Evolutionary conservation across 2,888 invertebrate species (phyloP).

Genomic region (Petrophora chlorosata): DNA sequence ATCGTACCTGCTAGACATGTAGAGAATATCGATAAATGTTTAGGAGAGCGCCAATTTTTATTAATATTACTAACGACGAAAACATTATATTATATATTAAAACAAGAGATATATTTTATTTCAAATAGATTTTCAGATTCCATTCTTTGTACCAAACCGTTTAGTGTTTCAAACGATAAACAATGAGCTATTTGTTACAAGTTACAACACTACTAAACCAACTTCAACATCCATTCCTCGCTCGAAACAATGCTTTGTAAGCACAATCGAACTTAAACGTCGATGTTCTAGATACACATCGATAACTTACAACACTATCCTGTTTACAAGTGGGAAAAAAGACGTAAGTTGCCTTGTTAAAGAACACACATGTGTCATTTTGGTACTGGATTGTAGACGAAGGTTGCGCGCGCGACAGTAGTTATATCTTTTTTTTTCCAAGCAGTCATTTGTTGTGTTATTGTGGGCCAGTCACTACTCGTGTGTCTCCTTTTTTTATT

Average conservation of each 20-base stretch:
- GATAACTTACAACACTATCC: constrained; percentile 33
- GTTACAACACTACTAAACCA: constrained; percentile 31
- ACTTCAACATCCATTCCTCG: constrained; percentile 41
- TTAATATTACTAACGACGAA: no score
- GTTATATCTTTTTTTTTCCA: constrained; percentile 43
- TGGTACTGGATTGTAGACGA: constrained; percentile 14
- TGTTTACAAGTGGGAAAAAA: background rate
- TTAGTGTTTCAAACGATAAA: constrained; percentile 52
- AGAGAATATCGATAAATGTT: no score
- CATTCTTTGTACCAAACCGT: no score
- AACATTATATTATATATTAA: no score
- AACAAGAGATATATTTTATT: no score
- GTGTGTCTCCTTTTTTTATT: constrained; percentile 53
- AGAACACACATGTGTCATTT: constrained; percentile 17
- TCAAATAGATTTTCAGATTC: no score
- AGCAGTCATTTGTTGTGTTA: constrained; percentile 57
- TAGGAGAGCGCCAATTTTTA: no score
- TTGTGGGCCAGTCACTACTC: constrained; percentile 53
- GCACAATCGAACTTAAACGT: constrained; percentile 41
- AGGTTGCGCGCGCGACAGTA: constrained; percentile 49
- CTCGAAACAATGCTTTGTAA: constrained; percentile 32
- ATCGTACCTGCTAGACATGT: no score
- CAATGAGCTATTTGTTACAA: constrained; percentile 53
- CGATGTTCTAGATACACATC: constrained; percentile 47
- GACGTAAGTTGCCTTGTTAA: background rate